Evolutionary conservation across 2,113 vertebrate genomes (phyloP), one percentile per base, ranked within the genome.

Genomic region (Panthera tigris): DNA sequence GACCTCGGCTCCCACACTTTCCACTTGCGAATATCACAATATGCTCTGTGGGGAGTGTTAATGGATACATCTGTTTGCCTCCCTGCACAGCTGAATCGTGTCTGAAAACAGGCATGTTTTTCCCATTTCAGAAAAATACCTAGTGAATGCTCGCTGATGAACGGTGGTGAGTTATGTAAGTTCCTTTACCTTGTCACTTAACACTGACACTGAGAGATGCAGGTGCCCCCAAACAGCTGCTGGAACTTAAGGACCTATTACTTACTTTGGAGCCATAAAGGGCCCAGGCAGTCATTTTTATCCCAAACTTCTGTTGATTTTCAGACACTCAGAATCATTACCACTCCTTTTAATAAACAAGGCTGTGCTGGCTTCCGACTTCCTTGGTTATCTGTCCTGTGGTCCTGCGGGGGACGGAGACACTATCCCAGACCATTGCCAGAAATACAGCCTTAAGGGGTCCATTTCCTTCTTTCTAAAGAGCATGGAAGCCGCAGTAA

Each of bases 31-130:
- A 27, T 13, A 66, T 74, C n/a, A 19, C 94, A 76, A 29, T 91
- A 27, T 50, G 89, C 74, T 96, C 94, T 25, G 69, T 12, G 74
- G 92, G 65, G 90, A 92, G 68, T 69, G 96, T 74, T 57, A 92
- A 92, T 45, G 95, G 76, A 73, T 48, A 88, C 90, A 97, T 94
- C 97, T 97, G 95, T 71, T 91, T 55, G 83, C 89, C 69, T 90
- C 80, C 29, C 69, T 73, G 74, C 69, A 71, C 48, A 90, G 92
- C 95, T 88, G 92, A 98, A 31, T 36, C 83, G 45, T 61, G 94
- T 87, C 89, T 89, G 87, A 96, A 97, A 98, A 92, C 94, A 82
- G 81, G 85, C 19, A 88, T 65, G 69, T 80, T 95, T 31, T 83
- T 84, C 83, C 50, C 57, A 31, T 90, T 96, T 87, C 83, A 89